Percentiles rank a stretch among this genome's conserved stretches.
phyloP scores from a whole-genome alignment of 1,140 invertebrate species.

The Leptinotarsa lineolata region DNA sequence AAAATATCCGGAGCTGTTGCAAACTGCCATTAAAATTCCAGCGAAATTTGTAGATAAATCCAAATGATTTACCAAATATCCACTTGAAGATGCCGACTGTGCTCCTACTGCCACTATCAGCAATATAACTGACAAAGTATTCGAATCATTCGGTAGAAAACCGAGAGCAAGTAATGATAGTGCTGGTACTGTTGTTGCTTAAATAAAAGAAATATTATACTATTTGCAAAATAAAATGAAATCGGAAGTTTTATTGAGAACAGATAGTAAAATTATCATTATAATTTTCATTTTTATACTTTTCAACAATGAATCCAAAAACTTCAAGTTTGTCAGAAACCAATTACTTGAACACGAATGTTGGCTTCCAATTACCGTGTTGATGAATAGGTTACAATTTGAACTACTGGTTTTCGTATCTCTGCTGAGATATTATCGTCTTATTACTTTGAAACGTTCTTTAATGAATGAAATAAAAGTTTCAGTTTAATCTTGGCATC shows the following conservation, averaged over 20 bases:
- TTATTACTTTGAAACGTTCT: no score
- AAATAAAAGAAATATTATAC: constrained; percentile 15
- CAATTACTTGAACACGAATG: no score
- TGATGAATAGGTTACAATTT: no score
- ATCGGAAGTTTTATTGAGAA: no score
- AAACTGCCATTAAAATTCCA: constrained; percentile 76
- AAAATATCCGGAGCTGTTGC: constrained; percentile 75
- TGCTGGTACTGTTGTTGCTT: constrained; percentile 65
- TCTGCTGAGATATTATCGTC: no score
- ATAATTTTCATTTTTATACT: no score
- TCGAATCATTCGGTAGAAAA: constrained; percentile 61
- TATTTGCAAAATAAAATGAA: background rate
- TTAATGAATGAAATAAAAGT: no score
- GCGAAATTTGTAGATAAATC: constrained; percentile 75
- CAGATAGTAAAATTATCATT: background rate
- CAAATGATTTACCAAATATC: constrained; percentile 70
- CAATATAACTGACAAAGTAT: constrained; percentile 63
- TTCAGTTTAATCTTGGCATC: no score
- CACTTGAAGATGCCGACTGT: constrained; percentile 75
- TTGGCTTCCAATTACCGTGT: no score
- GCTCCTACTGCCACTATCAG: constrained; percentile 73
- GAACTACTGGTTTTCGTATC: no score
- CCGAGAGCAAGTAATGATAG: constrained; percentile 65
- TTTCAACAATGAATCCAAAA: no score
- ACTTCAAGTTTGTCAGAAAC: no score